Evolutionary conservation across 2,888 invertebrate genomes (phyloP).

Genomic region (Seladonia tumulorum): DNA sequence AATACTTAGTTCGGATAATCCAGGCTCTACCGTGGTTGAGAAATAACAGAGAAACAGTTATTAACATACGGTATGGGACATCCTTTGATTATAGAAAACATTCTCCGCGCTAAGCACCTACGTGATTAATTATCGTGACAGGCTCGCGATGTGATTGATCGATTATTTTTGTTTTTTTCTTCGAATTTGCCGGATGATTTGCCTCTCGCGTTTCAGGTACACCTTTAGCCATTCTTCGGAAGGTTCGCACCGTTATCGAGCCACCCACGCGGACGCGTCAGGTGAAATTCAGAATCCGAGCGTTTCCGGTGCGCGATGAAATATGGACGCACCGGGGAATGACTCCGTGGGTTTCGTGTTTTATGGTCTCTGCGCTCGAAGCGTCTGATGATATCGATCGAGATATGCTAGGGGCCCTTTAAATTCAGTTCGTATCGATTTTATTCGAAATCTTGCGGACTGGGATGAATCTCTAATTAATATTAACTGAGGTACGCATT

Average conservation of each 20-base stretch:
- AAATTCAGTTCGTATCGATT: not conserved
- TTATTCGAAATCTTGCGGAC: not conserved
- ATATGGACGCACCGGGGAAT: conserved; percentile 16
- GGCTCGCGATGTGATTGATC: conserved; percentile 32
- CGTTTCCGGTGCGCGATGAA: conserved; percentile 36
- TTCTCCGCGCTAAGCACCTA: not conserved
- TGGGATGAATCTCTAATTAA: no score
- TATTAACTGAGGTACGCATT: no score
- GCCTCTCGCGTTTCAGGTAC: conserved; percentile 42
- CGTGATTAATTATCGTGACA: conserved; percentile 46
- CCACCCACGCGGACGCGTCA: conserved; percentile 62
- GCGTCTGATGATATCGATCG: not conserved
- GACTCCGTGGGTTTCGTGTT: conserved; percentile 24
- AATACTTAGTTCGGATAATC: no score
- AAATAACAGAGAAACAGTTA: not conserved
- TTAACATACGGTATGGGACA: not conserved
- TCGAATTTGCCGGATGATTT: conserved; percentile 35
- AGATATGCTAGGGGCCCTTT: not conserved
- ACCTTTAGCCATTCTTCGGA: conserved; percentile 63
- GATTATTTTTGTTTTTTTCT: not conserved
- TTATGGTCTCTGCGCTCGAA: not conserved
- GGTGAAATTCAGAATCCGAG: conserved; percentile 42
- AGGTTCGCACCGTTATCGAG: conserved; percentile 59
- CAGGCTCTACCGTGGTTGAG: no score
- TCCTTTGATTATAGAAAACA: not conserved